phyloP scores from a whole-genome alignment of 2,888 invertebrate genomes.

The Drosophila fungiperda region DNA sequence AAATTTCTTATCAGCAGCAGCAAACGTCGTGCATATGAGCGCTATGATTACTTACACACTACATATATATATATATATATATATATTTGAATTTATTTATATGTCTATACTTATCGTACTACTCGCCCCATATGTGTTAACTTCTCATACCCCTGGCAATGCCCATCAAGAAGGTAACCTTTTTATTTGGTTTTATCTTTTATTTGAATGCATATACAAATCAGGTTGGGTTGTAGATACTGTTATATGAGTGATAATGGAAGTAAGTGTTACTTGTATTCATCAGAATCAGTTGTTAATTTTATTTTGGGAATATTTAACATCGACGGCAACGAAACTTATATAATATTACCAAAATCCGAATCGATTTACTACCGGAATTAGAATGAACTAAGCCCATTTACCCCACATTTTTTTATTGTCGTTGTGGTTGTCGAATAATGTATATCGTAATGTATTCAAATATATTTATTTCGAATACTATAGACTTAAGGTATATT shows the following conservation, averaged over 20 bases:
- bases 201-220: slow-evolving; percentile 5
- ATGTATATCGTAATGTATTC: background rate
- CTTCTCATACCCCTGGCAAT: slow-evolving; percentile 36
- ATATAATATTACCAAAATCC: background rate
- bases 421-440: background rate
- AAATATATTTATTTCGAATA: background rate
- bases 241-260: background rate
- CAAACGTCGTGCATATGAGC: slow-evolving; percentile 39
- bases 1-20: slow-evolving; percentile 74
- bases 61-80: background rate
- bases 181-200: slow-evolving; percentile 28
- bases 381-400: background rate
- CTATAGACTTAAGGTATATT: background rate
- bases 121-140: slow-evolving; percentile 53
- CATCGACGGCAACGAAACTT: background rate
- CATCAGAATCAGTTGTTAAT: background rate
- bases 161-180: slow-evolving; percentile 47
- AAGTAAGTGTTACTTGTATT: background rate
- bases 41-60: slow-evolving; percentile 13
- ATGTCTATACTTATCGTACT: slow-evolving; percentile 45
- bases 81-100: slow-evolving; percentile 13
- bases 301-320: background rate
- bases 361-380: background rate
- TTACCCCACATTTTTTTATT: background rate
- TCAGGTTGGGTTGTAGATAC: background rate